These are phyloP conservation scores for Camarhynchus parvulus DNA, from an alignment of 2,113 vertebrate genomes.

Conservation along the genomic window DNA sequence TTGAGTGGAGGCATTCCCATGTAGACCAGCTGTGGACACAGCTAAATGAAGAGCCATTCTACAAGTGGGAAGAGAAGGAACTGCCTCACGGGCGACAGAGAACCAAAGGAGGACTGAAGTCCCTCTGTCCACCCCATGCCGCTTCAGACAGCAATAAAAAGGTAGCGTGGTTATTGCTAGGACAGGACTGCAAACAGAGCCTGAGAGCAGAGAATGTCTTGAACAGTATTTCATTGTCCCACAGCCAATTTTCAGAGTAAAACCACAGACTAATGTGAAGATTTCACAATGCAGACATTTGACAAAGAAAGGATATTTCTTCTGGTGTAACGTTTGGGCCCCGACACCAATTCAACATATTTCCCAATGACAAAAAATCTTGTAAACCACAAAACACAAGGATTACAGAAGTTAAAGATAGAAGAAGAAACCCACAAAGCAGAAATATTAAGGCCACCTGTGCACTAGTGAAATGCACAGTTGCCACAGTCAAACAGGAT, in stretches of 20 bases:
- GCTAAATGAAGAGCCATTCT: neutral
- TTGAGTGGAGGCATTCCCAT: neutral
- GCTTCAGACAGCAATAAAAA: neutral
- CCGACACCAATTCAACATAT: neutral
- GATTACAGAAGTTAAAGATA: constrained; percentile 50
- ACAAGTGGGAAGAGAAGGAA: neutral
- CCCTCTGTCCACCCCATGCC: neutral
- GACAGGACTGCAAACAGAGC: neutral
- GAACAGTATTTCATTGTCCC: neutral
- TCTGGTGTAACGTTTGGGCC: constrained; percentile 31
- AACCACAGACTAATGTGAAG: constrained; percentile 47
- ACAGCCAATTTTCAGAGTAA: constrained; percentile 24
- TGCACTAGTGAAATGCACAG: neutral
- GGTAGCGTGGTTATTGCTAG: neutral
- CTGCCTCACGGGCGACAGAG: neutral
- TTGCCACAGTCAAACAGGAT: constrained; percentile 26
- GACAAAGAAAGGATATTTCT: constrained; percentile 43
- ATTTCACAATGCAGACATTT: constrained; percentile 57
- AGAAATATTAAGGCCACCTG: constrained; percentile 53
- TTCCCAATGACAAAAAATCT: constrained; percentile 34
- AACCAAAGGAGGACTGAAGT: neutral
- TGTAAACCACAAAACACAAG: constrained; percentile 50
- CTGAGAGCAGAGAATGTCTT: neutral
- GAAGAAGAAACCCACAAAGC: constrained; percentile 50
- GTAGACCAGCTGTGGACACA: neutral